Conservation (phyloP, 2,113 vertebrate species). For the Kobus ellipsiprymnus region DNA sequence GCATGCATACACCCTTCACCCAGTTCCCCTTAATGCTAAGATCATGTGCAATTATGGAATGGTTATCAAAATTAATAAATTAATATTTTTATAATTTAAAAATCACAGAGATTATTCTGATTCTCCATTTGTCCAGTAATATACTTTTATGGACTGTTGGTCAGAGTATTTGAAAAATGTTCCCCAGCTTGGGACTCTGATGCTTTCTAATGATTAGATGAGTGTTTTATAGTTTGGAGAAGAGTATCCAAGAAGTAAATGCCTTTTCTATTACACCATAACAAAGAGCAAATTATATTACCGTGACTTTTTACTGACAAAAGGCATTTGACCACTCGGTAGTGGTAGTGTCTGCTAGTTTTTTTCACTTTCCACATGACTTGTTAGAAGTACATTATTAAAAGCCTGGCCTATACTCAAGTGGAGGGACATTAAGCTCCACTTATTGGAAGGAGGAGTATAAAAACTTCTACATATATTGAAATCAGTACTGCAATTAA, state of each 20-base stretch:
- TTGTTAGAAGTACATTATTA: neutral
- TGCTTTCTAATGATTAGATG: neutral
- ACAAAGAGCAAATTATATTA: neutral
- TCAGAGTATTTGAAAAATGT: neutral
- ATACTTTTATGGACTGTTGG: neutral
- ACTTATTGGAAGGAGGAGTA: neutral
- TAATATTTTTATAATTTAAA: neutral
- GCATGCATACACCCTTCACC: neutral
- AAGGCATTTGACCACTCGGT: neutral
- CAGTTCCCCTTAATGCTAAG: neutral
- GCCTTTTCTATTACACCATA: neutral
- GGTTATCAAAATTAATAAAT: neutral
- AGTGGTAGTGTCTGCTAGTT: neutral
- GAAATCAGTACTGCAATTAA: neutral
- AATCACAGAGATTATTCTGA: neutral
- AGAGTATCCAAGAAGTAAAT: neutral
- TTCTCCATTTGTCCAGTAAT: neutral
- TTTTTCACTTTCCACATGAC: neutral
- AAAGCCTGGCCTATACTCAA: neutral
- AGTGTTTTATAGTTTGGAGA: neutral
- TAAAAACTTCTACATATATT: neutral
- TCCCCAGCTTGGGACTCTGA: neutral
- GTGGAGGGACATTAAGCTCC: neutral
- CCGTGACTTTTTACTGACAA: neutral
- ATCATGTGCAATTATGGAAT: neutral